Base-by-base conservation (phyloP, 1,140 invertebrate species). In the Drosophila cardini region DNA sequence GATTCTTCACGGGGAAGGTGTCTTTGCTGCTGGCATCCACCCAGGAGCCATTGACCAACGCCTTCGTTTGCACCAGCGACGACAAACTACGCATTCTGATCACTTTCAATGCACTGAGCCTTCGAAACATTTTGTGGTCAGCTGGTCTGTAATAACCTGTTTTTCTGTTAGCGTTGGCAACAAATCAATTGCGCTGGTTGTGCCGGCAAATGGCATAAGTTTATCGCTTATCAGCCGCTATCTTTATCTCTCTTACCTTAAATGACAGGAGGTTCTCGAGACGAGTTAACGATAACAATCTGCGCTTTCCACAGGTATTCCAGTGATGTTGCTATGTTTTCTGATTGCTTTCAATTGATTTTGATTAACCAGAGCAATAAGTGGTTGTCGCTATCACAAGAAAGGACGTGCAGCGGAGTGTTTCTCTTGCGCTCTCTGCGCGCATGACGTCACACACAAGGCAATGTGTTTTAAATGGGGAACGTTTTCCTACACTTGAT, bases 41-140 rank as follows among this genome's bases (percentile, higher is more conserved):
- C 97, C 97, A 98, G 82, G 95, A 92, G 8, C 97, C 97, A 92
- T 97, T 94, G 15, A 98, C 93, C 83, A 94, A 97, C 0, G 95
- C 96, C 46, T 92, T 90, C 10, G 72, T 75, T 42, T 91, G 80
- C 2, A 92, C 56, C 8, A 92, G 45, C 5, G 86, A 68, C 1
- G 91, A 91, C 38, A 91, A 72, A 32, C 45, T 63, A 0, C 85
- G 80, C 77, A 89, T 90, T 40, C 36, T 69, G 63, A 50, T 58
- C 9, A 67, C 57, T 13, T 55, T 63, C 6, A 72, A 43, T 4
- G 48, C 16, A 34, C 48, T 75, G 34, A 80, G 68, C 15, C 67
- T 69, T 55, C 74, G 65, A 48, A 71, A 74, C 84, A 89, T 89
- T 57, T 57, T 86, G 42, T 50, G 53, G 43, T 52, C 60, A 57